Evolutionary conservation across 2,113 vertebrate genomes (phyloP).

Genomic region (Hemiscyllium ocellatum): DNA sequence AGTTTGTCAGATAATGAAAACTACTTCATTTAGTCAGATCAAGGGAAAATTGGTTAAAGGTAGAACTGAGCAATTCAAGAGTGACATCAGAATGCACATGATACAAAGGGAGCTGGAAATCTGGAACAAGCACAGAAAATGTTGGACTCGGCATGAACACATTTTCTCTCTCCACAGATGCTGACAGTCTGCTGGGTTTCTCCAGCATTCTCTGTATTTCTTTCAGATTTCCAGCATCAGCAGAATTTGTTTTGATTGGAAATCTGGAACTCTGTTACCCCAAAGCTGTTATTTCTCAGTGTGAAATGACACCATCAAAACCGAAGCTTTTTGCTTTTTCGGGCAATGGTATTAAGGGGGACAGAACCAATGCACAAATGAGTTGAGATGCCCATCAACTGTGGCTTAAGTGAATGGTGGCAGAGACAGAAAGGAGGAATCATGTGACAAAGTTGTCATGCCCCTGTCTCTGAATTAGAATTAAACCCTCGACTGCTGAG

Average conservation of each 20-base stretch:
- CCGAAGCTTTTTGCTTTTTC: background rate
- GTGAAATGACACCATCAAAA: background rate
- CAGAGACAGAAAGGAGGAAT: too few relatives aligned
- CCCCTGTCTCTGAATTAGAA: too few relatives aligned
- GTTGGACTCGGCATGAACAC: too few relatives aligned
- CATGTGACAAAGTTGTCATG: too few relatives aligned
- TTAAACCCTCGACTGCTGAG: too few relatives aligned
- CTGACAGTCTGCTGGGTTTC: too few relatives aligned
- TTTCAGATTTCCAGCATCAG: too few relatives aligned
- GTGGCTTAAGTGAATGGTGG: background rate
- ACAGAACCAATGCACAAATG: too few relatives aligned
- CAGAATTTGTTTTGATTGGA: background rate
- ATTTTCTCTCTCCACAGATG: too few relatives aligned
- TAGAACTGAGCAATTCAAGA: background rate
- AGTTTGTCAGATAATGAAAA: background rate
- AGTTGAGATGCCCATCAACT: background rate
- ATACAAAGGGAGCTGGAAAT: background rate
- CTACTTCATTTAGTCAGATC: background rate
- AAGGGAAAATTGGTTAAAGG: background rate
- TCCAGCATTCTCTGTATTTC: too few relatives aligned
- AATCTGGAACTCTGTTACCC: background rate
- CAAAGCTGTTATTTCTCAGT: background rate
- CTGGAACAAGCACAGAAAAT: background rate
- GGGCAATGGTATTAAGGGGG: background rate
- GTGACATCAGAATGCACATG: background rate